These are phyloP conservation scores for Watsonalla binaria DNA, from an alignment of 2,888 invertebrate genomes.

Conservation along the genomic window DNA sequence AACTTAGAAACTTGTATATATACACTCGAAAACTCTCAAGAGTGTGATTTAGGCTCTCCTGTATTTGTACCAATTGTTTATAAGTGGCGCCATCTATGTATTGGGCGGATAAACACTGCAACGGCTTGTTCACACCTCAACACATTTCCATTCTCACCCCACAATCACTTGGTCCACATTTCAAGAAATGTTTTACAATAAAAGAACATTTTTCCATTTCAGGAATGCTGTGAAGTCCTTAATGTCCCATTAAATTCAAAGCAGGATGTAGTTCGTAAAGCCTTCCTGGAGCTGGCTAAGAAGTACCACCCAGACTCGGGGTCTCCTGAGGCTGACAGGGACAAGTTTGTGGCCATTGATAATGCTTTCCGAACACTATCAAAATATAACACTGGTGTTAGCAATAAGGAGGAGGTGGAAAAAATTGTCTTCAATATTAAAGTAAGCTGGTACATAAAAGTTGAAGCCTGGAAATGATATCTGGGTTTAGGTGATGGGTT, in stretches of 20 bases:
- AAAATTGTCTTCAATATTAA: conserved; percentile 81
- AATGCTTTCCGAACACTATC: conserved; percentile 85
- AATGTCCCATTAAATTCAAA: conserved; percentile 83
- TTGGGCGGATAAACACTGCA: no score
- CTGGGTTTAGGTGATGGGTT: no score
- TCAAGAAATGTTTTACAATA: background rate
- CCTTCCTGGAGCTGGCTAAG: conserved; percentile 88
- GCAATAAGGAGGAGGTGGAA: conserved; percentile 74
- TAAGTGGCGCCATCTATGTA: no score
- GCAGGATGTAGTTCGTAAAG: conserved; percentile 83
- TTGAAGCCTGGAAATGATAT: no score
- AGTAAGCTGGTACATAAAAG: conserved; percentile 60
- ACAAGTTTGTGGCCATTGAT: conserved; percentile 87
- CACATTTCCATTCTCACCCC: no score
- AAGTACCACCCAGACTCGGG: conserved; percentile 92
- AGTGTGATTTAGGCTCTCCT: no score
- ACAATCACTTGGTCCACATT: no score
- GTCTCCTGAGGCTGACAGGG: conserved; percentile 82
- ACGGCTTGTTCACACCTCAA: no score
- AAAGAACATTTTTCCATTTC: conserved; percentile 16
- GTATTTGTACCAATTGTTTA: no score
- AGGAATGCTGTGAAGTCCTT: conserved; percentile 84
- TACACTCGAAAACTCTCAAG: no score
- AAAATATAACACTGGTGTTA: conserved; percentile 78
- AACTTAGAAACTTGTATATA: no score